Base-by-base conservation (phyloP, 1,140 invertebrate species). In the Chelonus insularis region DNA sequence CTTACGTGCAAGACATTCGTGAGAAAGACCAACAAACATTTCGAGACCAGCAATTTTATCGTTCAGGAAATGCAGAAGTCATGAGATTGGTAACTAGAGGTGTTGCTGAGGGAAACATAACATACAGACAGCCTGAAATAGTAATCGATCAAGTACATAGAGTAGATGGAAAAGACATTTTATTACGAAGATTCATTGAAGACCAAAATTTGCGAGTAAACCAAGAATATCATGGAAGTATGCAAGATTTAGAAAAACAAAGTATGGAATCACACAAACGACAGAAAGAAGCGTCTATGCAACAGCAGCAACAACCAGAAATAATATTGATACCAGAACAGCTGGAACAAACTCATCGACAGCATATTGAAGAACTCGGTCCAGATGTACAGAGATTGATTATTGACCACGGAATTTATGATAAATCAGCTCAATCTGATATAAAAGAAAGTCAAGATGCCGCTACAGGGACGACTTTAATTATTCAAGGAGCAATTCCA, bases 1-100 rank as follows among this genome's bases (percentile, higher is more conserved):
- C 79, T 41, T 84, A 84, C 60, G 67, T 76, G 29, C 66, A 64
- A 57, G 14, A 77, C 64, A 79, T 82, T 62, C 50, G 79, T 16
- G 11, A 59, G 36, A 9, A 11, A 9, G 18, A 65, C 58, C 7
- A 68, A 75, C 32, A 70, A 75, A 39, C 71, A 71, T 54, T 82
- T 20, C 62, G 89, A 34, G 89, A 91, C 66, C 88, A 89, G 67
- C 86, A 87, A 67, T 92, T 90, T 70, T 91, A 91, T 18, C 86
- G 90, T 68, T 90, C 93, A 70, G 91, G 91, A 0, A 91, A 92
- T 68, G 88, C 91, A 1, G 91, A 93, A 80, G 91, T 93, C 50
- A 77, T 93, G 41, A 81, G 90, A 63, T 77, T 93, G n/a, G 87
- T 92, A 21, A 91, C 90, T 0, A 82, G 90, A 69, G 89, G 88